phyloP scores from a whole-genome alignment of 2,113 vertebrate genomes.

The Podarcis cretensis region DNA sequence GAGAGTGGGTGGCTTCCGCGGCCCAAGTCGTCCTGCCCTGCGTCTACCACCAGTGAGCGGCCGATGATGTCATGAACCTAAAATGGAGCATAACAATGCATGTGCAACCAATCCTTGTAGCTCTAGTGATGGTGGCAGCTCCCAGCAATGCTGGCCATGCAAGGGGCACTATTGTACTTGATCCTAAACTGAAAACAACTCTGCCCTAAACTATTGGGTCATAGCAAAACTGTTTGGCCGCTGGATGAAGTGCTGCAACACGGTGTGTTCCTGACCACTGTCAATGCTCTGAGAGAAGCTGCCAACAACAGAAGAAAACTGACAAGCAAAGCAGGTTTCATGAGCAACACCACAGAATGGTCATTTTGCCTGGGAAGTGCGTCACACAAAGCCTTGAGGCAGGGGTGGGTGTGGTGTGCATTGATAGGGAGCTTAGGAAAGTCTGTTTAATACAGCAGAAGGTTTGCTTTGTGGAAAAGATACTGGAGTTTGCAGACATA shows the following conservation, averaged over 20 bases:
- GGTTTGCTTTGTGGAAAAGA: no score
- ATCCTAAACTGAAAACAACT: neutral
- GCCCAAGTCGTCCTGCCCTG: slow-evolving; percentile 88
- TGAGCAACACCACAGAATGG: neutral
- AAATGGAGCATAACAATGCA: neutral
- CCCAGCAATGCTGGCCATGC: neutral
- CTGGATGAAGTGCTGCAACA: neutral
- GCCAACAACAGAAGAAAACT: neutral
- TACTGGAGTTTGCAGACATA: no score
- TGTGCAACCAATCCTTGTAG: fast-evolving
- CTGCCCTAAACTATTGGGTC: neutral
- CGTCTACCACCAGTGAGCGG: slow-evolving; percentile 88
- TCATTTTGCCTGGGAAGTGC: neutral
- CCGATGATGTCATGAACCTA: slow-evolving; percentile 93
- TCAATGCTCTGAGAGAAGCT: neutral
- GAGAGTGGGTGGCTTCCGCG: slow-evolving; percentile 82
- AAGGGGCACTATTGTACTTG: neutral
- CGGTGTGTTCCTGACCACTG: neutral
- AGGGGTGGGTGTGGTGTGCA: neutral
- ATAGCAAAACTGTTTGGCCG: neutral
- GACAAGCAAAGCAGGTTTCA: neutral
- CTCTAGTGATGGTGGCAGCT: neutral
- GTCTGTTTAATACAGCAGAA: no score
- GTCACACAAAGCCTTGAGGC: neutral
- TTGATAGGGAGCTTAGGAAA: neutral